phyloP scores from a whole-genome alignment of 2,797 vertebrate species.

The Trichosurus vulpecula region DNA sequence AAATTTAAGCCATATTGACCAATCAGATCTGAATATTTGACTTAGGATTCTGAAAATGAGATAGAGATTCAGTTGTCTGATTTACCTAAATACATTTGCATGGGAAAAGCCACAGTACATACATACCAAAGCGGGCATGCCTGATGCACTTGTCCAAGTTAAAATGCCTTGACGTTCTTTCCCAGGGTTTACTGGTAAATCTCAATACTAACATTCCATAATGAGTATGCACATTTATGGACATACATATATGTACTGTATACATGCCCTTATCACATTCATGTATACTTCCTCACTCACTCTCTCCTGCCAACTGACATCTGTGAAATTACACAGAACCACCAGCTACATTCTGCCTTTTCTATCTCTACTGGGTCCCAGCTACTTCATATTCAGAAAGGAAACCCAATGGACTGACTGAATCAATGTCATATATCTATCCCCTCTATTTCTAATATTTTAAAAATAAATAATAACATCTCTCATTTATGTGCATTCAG shows the following conservation, averaged over 20 bases:
- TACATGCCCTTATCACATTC: background rate
- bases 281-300: background rate
- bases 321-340: background rate
- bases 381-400: background rate
- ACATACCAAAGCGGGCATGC: conserved; percentile 24
- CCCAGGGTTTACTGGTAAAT: conserved; percentile 53
- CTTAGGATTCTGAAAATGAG: background rate
- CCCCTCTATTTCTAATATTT: conserved; percentile 61
- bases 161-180: conserved; percentile 34
- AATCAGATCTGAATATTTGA: background rate
- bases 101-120: background rate
- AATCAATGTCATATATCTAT: background rate
- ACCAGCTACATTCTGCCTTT: background rate
- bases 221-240: background rate
- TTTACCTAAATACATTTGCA: background rate
- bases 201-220: conserved; percentile 35
- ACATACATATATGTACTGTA: background rate
- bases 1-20: background rate
- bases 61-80: background rate
- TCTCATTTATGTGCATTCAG: conserved; percentile 18
- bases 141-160: conserved; percentile 34
- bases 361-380: background rate
- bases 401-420: background rate
- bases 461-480: conserved; percentile 59
- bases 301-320: background rate